phyloP scores from a whole-genome alignment of 2,797 vertebrate species.

The Anguilla anguilla region DNA sequence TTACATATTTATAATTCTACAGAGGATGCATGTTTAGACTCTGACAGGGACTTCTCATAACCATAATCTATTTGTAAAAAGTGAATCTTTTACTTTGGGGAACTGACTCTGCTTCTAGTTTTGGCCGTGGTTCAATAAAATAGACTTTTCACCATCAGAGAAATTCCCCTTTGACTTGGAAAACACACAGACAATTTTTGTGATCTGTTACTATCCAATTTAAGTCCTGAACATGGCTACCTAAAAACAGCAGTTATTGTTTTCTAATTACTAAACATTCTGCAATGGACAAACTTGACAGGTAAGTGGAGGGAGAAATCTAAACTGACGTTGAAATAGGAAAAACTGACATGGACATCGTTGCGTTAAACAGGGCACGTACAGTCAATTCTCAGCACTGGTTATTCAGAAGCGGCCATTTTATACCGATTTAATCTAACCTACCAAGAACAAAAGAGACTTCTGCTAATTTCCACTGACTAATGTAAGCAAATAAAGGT shows the following conservation, averaged over 20 bases:
- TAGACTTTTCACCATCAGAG: background rate
- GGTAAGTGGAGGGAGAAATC: background rate
- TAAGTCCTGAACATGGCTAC: background rate
- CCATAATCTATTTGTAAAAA: background rate
- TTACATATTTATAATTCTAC: background rate
- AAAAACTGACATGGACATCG: background rate
- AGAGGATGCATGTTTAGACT: background rate
- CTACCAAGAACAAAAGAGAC: background rate
- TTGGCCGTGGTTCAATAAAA: background rate
- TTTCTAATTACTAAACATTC: background rate
- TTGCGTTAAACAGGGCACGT: background rate
- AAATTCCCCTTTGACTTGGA: background rate
- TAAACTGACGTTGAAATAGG: background rate
- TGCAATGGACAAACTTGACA: background rate
- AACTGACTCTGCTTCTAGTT: background rate
- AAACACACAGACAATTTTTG: background rate
- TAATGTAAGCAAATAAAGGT: background rate
- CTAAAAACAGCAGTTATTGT: background rate
- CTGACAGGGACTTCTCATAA: background rate
- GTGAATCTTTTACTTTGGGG: too few relatives aligned
- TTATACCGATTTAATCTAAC: background rate
- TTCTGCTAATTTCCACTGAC: background rate
- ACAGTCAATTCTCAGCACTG: background rate
- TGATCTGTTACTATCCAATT: background rate
- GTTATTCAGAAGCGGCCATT: background rate